Conservation (phyloP, 37 sponge, comb jelly and placozoan species). For the Oopsacas minuta region DNA sequence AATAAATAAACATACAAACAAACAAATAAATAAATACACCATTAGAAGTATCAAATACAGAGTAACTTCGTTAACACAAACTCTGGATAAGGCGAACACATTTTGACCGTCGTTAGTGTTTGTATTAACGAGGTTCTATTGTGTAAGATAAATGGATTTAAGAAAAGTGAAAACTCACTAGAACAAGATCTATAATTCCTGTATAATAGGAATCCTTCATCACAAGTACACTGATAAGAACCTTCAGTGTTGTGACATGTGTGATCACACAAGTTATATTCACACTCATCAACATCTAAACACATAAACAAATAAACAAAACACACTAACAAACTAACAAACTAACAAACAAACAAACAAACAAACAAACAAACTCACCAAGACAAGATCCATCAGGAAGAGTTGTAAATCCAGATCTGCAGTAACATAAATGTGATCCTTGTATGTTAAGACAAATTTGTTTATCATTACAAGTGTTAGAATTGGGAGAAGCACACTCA, state of each 20-base stretch:
- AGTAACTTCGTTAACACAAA: neutral
- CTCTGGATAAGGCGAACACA: neutral
- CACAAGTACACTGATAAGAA: neutral
- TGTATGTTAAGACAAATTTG: neutral
- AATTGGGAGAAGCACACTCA: neutral
- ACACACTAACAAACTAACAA: neutral
- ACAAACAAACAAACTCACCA: neutral
- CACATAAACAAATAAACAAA: neutral
- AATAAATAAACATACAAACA: too few species aligned
- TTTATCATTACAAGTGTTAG: neutral
- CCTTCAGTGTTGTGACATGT: neutral
- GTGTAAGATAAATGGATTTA: too few species aligned
- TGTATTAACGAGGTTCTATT: neutral
- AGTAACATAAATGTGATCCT: neutral
- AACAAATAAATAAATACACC: too few species aligned
- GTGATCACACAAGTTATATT: neutral
- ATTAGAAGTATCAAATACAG: too few species aligned
- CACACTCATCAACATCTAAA: slow-evolving; percentile 8
- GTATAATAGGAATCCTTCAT: neutral
- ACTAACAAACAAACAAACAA: neutral
- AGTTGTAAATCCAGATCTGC: neutral
- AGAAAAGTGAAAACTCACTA: too few species aligned
- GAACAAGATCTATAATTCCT: neutral
- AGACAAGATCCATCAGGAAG: neutral
- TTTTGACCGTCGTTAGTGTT: neutral